These are phyloP conservation scores for Mallateleia sp. DNA, from an alignment of 2,888 invertebrate genomes.

Conservation along the genomic window DNA sequence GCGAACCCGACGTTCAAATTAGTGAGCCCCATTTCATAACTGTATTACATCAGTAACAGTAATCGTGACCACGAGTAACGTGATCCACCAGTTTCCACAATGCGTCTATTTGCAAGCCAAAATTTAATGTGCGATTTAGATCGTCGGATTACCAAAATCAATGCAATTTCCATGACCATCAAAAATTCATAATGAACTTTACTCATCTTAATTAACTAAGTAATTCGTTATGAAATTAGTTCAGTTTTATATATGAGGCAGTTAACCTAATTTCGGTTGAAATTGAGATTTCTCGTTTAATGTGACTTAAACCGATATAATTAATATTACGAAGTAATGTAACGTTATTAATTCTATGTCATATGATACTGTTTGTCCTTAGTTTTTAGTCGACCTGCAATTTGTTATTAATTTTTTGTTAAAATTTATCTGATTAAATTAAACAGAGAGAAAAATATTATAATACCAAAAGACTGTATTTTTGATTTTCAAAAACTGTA, in stretches of 20 bases:
- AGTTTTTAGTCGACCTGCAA: slow-evolving; percentile 4
- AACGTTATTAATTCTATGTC: slow-evolving; percentile 17
- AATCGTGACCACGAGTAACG: slow-evolving; percentile 60
- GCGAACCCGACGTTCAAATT: slow-evolving; percentile 51
- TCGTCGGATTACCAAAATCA: slow-evolving; percentile 24
- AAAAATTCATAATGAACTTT: slow-evolving; percentile 31
- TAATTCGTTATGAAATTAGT: slow-evolving; percentile 30
- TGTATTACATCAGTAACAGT: slow-evolving; percentile 64
- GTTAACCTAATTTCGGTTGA: slow-evolving; percentile 34
- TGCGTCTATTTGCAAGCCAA: slow-evolving; percentile 6
- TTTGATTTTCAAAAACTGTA: too few relatives aligned
- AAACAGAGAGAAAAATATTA: too few relatives aligned
- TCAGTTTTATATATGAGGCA: slow-evolving; percentile 2
- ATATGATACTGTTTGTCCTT: slow-evolving; percentile 9
- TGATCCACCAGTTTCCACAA: slow-evolving; percentile 34
- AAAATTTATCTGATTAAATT: too few relatives aligned
- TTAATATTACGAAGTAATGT: slow-evolving; percentile 34
- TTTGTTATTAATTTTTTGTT: slow-evolving; percentile 11
- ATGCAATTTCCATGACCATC: neutral
- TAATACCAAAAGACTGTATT: too few relatives aligned
- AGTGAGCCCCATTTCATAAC: slow-evolving; percentile 66
- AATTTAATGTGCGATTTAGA: slow-evolving; percentile 34
- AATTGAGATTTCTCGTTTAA: slow-evolving; percentile 35
- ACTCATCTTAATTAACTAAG: slow-evolving; percentile 34
- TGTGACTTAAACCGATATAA: slow-evolving; percentile 23